Percentiles rank a stretch among this genome's conserved stretches.
Evolutionary conservation across 1,140 invertebrate genomes (phyloP).

Genomic region (Bombus pyrosoma): DNA sequence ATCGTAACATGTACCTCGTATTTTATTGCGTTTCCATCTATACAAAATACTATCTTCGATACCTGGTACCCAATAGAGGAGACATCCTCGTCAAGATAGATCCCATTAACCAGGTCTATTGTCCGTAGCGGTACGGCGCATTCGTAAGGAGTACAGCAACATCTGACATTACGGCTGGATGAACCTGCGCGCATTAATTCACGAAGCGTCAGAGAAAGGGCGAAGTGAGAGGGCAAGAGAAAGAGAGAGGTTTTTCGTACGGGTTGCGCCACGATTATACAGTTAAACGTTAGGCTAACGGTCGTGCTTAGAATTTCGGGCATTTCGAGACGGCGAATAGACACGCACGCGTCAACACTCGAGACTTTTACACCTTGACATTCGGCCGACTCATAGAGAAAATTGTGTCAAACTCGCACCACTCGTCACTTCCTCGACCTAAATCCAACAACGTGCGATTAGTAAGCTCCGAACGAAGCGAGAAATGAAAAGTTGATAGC

Average conservation of each 20-base stretch:
- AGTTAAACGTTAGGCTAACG: constrained; percentile 72
- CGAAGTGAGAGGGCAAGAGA: not conserved
- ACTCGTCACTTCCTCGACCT: constrained; percentile 59
- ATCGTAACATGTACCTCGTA: too few species aligned
- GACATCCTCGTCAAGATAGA: not conserved
- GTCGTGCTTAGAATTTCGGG: constrained; percentile 68
- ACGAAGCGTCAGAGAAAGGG: constrained; percentile 6
- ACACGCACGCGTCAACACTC: constrained; percentile 27
- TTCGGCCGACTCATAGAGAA: constrained; percentile 55
- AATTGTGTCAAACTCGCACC: constrained; percentile 63
- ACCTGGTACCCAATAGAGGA: not conserved
- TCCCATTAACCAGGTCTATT: not conserved
- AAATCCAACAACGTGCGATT: constrained; percentile 31
- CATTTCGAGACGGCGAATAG: constrained; percentile 44
- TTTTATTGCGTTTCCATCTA: too few species aligned
- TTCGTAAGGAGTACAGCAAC: not conserved
- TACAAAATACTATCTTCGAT: too few species aligned
- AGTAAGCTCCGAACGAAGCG: not conserved
- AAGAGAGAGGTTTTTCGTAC: constrained; percentile 32
- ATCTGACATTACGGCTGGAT: constrained; percentile 1
- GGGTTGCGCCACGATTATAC: constrained; percentile 63
- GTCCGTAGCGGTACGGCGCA: not conserved
- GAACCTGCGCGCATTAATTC: constrained; percentile 8
- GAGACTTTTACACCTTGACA: constrained; percentile 59
- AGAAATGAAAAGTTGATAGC: not conserved